Conservation (phyloP, 2,113 vertebrate genomes). For the Puffinus mauretanicus region DNA sequence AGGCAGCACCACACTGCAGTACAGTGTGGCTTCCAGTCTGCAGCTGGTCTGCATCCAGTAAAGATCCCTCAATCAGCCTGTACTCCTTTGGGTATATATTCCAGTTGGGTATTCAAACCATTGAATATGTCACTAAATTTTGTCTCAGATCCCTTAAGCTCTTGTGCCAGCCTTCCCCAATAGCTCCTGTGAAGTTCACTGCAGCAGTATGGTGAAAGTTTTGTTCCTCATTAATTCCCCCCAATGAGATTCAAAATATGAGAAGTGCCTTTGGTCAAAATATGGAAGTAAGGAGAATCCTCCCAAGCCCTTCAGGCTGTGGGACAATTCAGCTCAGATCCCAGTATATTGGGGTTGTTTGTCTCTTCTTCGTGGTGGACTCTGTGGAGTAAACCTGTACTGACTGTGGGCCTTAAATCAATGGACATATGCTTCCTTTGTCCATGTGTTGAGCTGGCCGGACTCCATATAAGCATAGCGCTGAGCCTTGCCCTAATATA, state of each 20-base stretch:
- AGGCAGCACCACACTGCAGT: not conserved
- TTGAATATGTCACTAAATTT: not conserved
- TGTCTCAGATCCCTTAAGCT: not conserved
- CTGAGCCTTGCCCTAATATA: not conserved
- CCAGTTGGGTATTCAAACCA: not conserved
- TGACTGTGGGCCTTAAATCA: not conserved
- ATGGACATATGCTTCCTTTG: not conserved
- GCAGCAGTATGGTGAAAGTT: not conserved
- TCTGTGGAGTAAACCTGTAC: not conserved
- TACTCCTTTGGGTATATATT: not conserved
- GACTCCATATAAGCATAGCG: not conserved
- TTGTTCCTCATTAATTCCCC: not conserved
- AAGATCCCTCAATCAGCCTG: not conserved
- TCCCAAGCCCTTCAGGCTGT: not conserved
- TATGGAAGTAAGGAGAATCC: not conserved
- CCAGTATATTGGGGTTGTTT: accelerated
- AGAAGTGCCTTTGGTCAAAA: not conserved
- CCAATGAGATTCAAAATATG: not conserved
- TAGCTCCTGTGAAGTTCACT: not conserved
- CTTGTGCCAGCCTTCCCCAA: not conserved
- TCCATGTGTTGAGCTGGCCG: not conserved
- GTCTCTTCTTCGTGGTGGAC: not conserved
- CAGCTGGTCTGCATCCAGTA: not conserved
- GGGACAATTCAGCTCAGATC: not conserved
- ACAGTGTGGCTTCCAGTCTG: not conserved